Evolutionary conservation across 2,797 vertebrate species (phyloP).

Genomic region (Spinus olivaceus): DNA sequence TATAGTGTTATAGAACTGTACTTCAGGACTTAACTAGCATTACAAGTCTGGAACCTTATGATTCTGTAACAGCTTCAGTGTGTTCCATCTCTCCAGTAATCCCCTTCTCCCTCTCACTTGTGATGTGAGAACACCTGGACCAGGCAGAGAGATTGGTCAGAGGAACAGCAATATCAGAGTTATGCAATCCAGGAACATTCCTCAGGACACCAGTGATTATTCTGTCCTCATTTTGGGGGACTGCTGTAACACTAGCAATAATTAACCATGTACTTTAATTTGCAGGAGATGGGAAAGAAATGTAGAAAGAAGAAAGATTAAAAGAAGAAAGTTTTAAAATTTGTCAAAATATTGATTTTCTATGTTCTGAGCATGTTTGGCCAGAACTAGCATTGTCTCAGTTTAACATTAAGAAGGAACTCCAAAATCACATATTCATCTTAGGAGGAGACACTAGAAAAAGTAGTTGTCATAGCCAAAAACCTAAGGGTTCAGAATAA

Average conservation of each 20-base stretch:
- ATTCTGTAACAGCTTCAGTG: not conserved
- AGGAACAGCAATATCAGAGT: not conserved
- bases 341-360: not conserved
- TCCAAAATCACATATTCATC: not conserved
- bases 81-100: not conserved
- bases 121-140: not conserved
- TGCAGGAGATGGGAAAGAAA: not conserved
- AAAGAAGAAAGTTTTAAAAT: not conserved
- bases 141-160: not conserved
- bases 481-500: not conserved
- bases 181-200: not conserved
- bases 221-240: not conserved
- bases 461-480: not conserved
- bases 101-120: not conserved
- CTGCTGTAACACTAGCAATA: not conserved
- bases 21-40: not conserved
- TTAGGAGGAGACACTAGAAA: not conserved
- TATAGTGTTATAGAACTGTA: not conserved
- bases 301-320: not conserved
- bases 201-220: not conserved
- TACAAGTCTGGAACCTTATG: not conserved
- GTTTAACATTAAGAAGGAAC: not conserved
- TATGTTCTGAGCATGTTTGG: not conserved
- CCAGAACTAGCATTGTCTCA: not conserved
- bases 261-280: not conserved